Evolutionary conservation across 53 echinoderm and acorn worm species (phyloP).

Genomic region (Actinopyga echinites): DNA sequence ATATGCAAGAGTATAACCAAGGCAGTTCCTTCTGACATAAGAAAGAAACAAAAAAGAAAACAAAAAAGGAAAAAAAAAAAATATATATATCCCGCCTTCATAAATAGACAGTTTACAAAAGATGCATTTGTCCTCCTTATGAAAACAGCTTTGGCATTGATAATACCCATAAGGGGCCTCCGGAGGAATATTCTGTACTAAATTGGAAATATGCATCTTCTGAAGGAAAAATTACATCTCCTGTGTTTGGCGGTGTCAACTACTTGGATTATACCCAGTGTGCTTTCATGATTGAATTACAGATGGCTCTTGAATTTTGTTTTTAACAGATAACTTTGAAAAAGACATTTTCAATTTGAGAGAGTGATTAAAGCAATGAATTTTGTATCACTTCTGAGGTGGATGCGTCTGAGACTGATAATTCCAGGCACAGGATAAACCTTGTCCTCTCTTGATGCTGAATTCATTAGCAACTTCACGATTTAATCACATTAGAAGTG

Average conservation of each 20-base stretch:
- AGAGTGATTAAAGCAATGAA: conserved; percentile 36
- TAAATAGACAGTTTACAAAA: conserved; percentile 33
- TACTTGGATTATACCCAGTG: conserved; percentile 19
- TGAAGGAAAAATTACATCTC: conserved; percentile 8
- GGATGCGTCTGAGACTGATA: too few relatives aligned
- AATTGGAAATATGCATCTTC: conserved; percentile 29
- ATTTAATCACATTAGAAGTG: too few relatives aligned
- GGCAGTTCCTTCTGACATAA: conserved; percentile 3
- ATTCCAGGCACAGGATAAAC: too few relatives aligned
- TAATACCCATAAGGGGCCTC: conserved; percentile 38
- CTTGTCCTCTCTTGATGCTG: too few relatives aligned
- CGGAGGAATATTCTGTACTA: not conserved
- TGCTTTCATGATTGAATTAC: conserved; percentile 37
- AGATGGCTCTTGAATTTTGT: conserved; percentile 26
- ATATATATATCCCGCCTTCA: conserved; percentile 2
- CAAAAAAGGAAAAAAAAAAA: too few relatives aligned
- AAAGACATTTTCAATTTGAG: conserved; percentile 29
- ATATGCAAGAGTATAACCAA: conserved; percentile 17
- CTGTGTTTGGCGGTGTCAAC: conserved; percentile 9
- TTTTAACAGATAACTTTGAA: not conserved
- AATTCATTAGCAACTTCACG: too few relatives aligned
- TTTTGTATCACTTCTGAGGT: not conserved
- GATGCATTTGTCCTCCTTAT: conserved; percentile 27
- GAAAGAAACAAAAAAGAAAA: too few relatives aligned
- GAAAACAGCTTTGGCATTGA: conserved; percentile 36